These are phyloP conservation scores for Coranthus polyacanthus DNA, from an alignment of 2,797 vertebrate species.

Conservation along the genomic window DNA sequence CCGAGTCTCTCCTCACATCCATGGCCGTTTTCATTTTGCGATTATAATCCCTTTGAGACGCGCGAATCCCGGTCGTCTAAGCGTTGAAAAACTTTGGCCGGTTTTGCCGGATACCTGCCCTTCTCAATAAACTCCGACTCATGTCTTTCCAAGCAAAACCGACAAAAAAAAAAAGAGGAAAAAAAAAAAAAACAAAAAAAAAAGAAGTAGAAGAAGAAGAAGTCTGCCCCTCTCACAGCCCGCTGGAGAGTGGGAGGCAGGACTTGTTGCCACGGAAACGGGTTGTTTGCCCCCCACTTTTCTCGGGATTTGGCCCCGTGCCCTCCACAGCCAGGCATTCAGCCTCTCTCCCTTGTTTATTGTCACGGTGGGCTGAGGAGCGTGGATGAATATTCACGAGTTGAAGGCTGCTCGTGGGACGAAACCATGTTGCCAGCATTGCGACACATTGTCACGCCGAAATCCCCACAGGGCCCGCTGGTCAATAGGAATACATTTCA, in stretches of 20 bases:
- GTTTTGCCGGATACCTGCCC: constrained; percentile 85
- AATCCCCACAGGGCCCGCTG: constrained; percentile 26
- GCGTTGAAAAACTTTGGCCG: constrained; percentile 68
- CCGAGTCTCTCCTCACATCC: constrained; percentile 81
- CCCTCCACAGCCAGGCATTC: constrained; percentile 70
- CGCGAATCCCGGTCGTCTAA: constrained; percentile 70
- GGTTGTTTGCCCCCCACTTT: constrained; percentile 79
- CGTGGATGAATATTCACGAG: constrained; percentile 77
- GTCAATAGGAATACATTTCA: constrained; percentile 26
- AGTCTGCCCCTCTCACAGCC: constrained; percentile 80
- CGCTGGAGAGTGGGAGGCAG: constrained; percentile 82
- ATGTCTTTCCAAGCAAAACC: constrained; percentile 88
- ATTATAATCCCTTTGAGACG: constrained; percentile 80
- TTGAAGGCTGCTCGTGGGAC: constrained; percentile 39
- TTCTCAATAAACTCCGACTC: constrained; percentile 86
- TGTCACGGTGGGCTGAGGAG: constrained; percentile 60
- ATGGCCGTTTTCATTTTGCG: constrained; percentile 86
- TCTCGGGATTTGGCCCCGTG: constrained; percentile 50
- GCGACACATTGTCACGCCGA: constrained; percentile 44
- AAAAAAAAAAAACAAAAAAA: constrained; percentile 46
- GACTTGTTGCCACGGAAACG: constrained; percentile 91
- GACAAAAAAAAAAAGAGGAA: constrained; percentile 27
- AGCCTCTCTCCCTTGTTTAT: constrained; percentile 71
- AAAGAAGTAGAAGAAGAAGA: constrained; percentile 16
- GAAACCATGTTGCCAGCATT: constrained; percentile 33